Evolutionary conservation across 2,113 vertebrate genomes (phyloP).

Genomic region (Sapajus apella): DNA sequence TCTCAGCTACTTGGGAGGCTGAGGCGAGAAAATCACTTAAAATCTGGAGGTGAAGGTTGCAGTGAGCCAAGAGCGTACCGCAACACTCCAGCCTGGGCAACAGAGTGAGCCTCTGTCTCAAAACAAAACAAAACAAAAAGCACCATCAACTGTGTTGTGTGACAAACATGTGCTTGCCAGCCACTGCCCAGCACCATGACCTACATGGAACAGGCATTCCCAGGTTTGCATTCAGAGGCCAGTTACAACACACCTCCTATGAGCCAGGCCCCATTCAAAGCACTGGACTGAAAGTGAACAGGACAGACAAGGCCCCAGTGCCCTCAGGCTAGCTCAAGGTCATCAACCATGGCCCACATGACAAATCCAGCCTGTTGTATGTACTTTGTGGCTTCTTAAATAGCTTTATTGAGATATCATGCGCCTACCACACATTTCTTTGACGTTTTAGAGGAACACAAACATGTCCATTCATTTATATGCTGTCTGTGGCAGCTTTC

Average conservation of each 20-base stretch:
- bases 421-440: neutral
- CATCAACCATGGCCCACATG: rapidly evolving
- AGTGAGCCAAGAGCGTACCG: too few relatives aligned
- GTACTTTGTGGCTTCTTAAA: neutral
- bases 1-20: too few relatives aligned
- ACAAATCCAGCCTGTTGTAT: neutral
- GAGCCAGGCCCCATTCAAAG: neutral
- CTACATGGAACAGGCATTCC: neutral
- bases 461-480: neutral
- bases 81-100: too few relatives aligned
- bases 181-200: neutral
- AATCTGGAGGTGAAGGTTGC: too few relatives aligned
- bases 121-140: too few relatives aligned
- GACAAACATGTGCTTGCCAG: rapidly evolving
- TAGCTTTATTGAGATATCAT: neutral
- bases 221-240: too few relatives aligned
- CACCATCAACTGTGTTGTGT: neutral
- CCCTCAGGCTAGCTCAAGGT: neutral
- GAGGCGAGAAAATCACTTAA: too few relatives aligned
- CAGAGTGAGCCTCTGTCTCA: too few relatives aligned
- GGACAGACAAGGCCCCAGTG: neutral
- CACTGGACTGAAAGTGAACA: neutral
- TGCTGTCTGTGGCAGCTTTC: neutral
- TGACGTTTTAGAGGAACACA: neutral
- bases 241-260: rapidly evolving